Evolutionary conservation across 2,113 vertebrate species (phyloP).

Genomic region (Ciconia stormi): DNA sequence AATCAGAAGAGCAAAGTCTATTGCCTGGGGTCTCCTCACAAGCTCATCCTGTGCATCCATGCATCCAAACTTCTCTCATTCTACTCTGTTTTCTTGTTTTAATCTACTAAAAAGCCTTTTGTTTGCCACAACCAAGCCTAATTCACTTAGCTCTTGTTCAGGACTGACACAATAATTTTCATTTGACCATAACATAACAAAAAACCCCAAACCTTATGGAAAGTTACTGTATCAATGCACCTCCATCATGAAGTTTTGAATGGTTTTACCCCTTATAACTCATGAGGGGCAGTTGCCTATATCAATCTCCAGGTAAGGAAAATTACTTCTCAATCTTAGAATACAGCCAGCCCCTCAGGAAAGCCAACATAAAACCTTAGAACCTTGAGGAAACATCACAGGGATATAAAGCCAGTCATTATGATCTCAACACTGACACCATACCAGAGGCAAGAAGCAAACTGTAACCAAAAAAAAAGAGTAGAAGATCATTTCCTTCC

Average conservation of each 20-base stretch:
- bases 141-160: background rate
- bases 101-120: background rate
- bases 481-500: background rate
- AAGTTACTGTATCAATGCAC: background rate
- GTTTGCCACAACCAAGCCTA: background rate
- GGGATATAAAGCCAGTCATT: background rate
- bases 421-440: background rate
- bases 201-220: accelerated
- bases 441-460: background rate
- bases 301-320: background rate
- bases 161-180: background rate
- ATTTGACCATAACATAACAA: background rate
- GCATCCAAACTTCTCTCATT: background rate
- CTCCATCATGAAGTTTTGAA: background rate
- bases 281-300: background rate
- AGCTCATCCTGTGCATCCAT: background rate
- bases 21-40: background rate
- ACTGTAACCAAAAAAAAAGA: background rate
- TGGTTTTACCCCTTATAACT: background rate
- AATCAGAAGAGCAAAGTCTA: accelerated
- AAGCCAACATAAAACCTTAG: background rate
- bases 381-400: background rate
- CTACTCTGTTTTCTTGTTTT: background rate
- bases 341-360: background rate
- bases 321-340: background rate